Evolutionary conservation across 2,797 vertebrate species (phyloP).

Genomic region (Hylomyscus alleni): DNA sequence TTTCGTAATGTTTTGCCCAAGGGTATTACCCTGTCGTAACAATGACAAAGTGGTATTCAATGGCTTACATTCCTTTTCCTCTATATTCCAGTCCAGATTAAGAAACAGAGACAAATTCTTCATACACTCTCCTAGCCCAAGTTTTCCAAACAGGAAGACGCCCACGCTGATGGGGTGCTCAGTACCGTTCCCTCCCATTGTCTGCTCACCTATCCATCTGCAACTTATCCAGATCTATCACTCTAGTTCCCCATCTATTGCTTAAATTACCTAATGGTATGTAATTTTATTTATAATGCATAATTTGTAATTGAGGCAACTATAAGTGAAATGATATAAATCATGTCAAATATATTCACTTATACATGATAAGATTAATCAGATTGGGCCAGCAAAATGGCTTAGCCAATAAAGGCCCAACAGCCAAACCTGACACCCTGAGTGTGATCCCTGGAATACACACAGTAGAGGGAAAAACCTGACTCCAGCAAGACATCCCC

Average conservation of each 20-base stretch:
- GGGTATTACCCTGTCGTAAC: background rate
- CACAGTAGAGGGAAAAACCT: background rate
- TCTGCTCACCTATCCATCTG: background rate
- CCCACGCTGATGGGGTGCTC: background rate
- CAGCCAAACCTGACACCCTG: background rate
- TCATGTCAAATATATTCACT: background rate
- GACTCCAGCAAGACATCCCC: background rate
- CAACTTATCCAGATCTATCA: background rate
- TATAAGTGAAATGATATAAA: slow-evolving; percentile 22
- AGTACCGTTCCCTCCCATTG: background rate
- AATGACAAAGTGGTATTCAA: background rate
- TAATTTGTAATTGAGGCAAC: background rate
- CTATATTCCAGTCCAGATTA: background rate
- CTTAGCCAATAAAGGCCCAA: background rate
- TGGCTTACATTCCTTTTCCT: background rate
- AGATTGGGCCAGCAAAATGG: background rate
- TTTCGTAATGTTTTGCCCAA: slow-evolving; percentile 29
- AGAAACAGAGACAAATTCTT: slow-evolving; percentile 17
- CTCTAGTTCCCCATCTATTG: background rate
- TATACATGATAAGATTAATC: background rate
- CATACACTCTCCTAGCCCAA: too few relatives aligned
- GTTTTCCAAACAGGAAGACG: background rate
- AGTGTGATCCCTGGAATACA: background rate
- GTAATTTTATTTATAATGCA: background rate
- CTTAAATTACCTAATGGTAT: background rate